Conservation (phyloP, 2,888 invertebrate species). For the Diplolepis rosae region DNA sequence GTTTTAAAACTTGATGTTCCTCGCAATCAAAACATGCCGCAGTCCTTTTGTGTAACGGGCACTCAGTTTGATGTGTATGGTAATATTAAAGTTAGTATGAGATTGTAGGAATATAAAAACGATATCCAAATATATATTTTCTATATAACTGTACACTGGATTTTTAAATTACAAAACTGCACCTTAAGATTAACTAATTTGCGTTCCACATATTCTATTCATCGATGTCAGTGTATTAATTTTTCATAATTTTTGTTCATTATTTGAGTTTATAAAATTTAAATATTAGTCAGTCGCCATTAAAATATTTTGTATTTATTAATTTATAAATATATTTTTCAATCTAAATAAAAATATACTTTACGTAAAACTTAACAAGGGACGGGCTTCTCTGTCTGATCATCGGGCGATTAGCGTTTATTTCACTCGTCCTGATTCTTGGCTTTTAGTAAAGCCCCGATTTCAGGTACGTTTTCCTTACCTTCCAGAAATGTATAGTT, state of each 20-base stretch:
- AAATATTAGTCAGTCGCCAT: not conserved
- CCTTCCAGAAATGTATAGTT: not conserved
- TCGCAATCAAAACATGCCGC: not conserved
- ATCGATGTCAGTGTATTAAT: not conserved
- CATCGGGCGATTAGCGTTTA: not conserved
- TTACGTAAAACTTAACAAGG: conserved; percentile 42
- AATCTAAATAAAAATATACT: not conserved
- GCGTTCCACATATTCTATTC: no score
- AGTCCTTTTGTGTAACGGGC: no score
- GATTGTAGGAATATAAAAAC: conserved; percentile 29
- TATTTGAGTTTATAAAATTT: not conserved
- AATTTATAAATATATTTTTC: conserved; percentile 40
- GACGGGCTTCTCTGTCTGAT: conserved; percentile 45
- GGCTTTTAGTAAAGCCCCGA: no score
- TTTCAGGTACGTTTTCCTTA: not conserved
- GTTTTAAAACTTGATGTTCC: not conserved
- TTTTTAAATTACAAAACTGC: conserved; percentile 38
- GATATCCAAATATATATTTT: conserved; percentile 33
- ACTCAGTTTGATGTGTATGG: not conserved
- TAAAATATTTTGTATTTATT: not conserved
- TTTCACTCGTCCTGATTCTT: no score
- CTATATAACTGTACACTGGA: conserved; percentile 23
- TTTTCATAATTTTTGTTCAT: not conserved
- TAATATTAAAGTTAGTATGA: not conserved
- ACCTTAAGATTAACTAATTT: no score